Base-by-base conservation (phyloP, 1,140 invertebrate species). In the Ruditapes philippinarum region DNA sequence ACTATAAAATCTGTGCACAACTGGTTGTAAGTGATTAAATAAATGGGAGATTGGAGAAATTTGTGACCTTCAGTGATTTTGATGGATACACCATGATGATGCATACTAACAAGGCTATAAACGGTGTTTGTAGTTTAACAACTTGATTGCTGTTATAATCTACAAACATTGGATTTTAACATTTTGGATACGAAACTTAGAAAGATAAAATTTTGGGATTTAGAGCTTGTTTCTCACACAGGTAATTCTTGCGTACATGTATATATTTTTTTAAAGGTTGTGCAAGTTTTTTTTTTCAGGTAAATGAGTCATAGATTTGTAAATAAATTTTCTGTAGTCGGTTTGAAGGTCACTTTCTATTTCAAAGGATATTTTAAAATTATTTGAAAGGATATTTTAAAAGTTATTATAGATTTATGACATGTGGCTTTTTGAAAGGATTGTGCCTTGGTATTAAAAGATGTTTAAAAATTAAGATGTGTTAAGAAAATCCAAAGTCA, bases 151-250 rank as follows among this genome's bases (percentile, higher is more conserved):
- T 65, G 14, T n/a, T 12, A n/a, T 7, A 31, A 11, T 14, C n/a
- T 57, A 22, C 19, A 11, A 31, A 31, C 62, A 51, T 12, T 49
- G 73, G 73, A 76, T 76, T 76, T 42, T 42, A 76, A 19, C 36
- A 42, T 76, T 45, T 49, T 19, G 25, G 38, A 31, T 11, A n/a
- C 17, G 22, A 49, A 11, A 28, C 51, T 73, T 73, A 73, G 28
- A 70, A 65, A n/a, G n/a, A n/a, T n/a, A 38, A 25, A 51, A 31
- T n/a, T n/a, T 51, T 76, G 12, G 73, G 73, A 76, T 76, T 76
- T 76, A 25, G 28, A 19, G 17, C 17, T 51, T 49, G 17, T 45
- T 31, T 11, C 19, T 25, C 25, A 28, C 25, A 76, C 73, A 76
- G 73, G 73, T 76, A 76, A 42, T 31, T 49, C 17, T 76, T 40